Base-by-base conservation (phyloP, 2,797 vertebrate genomes). In the Moxostoma hubbsi region DNA sequence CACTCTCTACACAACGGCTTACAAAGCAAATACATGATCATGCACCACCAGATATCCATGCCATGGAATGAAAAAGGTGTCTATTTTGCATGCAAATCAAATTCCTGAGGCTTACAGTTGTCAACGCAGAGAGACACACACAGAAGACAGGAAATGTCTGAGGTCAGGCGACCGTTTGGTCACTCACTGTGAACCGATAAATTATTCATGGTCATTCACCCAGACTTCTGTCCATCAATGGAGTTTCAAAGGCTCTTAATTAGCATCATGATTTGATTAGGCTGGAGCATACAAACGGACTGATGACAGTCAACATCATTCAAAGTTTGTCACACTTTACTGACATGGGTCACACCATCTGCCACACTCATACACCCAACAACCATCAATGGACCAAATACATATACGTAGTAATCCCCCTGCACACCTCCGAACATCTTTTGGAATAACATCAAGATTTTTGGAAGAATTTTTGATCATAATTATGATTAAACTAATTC, bases 181-280 rank as follows among this genome's bases (percentile, higher is more conserved):
- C 87, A 86, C 73, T 87, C 73, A 73, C 85, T 61, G 63, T 54
- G 57, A 83, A 78, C 82, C 77, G 72, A 69, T 83, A 77, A 68
- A 65, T 66, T 71, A 68, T 66, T 13, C 72, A 49, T 66, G 83
- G 81, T 81, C 83, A 66, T 81, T 84, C 67, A 81, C 82, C 82
- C 79, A 71, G 51, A 66, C 64, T 66, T 72, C 36, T 70, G 54
- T 71, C 65, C 65, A 61, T 77, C 71, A 82, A 59, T n/a, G 36
- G 9, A 9, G 45, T 72, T 73, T 57, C 4, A 49, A 70, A 66
- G 63, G 53, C 62, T 64, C 46, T 77, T 81, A 87, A 77, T 84
- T 80, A 82, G 54, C 62, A 65, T 45, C 55, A 36, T 4, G 36
- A 36, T 79, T 51, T 47, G 57, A 79, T 67, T 46, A 61, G 47